phyloP scores from a whole-genome alignment of 2,113 vertebrate genomes.

The Mesoclemmys tuberculata region DNA sequence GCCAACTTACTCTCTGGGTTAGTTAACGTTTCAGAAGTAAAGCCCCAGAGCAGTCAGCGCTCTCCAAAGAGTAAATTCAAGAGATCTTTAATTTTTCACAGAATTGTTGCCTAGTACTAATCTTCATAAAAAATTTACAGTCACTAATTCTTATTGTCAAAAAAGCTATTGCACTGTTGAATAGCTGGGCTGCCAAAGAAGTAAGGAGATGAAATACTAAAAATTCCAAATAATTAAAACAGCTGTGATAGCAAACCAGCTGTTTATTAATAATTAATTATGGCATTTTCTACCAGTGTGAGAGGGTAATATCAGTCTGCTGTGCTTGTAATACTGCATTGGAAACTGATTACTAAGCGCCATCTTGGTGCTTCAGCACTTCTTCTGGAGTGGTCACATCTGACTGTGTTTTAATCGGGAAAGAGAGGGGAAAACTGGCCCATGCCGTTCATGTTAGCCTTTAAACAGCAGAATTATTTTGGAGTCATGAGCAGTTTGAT shows the following conservation, averaged over 20 bases:
- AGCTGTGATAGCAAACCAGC: fast-evolving
- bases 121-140: not conserved
- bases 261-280: not conserved
- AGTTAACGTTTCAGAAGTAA: not conserved
- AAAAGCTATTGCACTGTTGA: not conserved
- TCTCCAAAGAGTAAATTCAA: not conserved
- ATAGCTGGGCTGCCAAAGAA: not conserved
- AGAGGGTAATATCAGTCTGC: not conserved
- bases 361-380: not conserved
- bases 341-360: not conserved
- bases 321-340: not conserved
- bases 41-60: not conserved
- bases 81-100: not conserved
- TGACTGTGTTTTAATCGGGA: not conserved
- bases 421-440: not conserved
- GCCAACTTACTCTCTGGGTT: not conserved
- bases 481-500: not conserved
- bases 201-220: not conserved
- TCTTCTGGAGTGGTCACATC: not conserved
- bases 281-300: fast-evolving
- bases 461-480: not conserved
- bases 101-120: not conserved
- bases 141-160: fast-evolving
- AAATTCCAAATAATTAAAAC: not conserved
- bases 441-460: not conserved